These are phyloP conservation scores for Aplodontia rufa DNA, from an alignment of 2,113 vertebrate species.

Conservation along the genomic window DNA sequence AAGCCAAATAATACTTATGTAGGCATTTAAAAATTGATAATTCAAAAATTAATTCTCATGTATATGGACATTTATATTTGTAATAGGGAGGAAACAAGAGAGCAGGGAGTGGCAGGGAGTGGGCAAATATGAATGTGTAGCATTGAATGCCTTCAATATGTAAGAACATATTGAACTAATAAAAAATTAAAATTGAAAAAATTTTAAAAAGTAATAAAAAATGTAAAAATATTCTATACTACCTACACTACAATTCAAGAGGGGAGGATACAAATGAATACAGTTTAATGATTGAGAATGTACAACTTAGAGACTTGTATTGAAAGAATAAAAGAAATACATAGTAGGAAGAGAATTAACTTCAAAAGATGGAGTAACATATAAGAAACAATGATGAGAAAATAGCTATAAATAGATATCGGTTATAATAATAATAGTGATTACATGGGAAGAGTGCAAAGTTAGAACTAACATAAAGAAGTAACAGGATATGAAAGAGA, in stretches of 20 bases:
- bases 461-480: not conserved
- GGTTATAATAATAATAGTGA: not conserved
- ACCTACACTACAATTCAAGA: not conserved
- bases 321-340: not conserved
- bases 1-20: too few relatives aligned
- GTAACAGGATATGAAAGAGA: not conserved
- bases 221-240: not conserved
- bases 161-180: too few relatives aligned
- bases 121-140: too few relatives aligned
- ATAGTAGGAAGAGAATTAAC: not conserved
- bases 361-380: not conserved
- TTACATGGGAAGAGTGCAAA: not conserved
- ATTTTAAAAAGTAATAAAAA: not conserved
- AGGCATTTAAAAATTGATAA: too few relatives aligned
- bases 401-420: not conserved
- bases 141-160: too few relatives aligned
- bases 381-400: not conserved
- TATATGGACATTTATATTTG: too few relatives aligned
- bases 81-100: too few relatives aligned
- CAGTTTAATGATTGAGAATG: not conserved
- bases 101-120: too few relatives aligned
- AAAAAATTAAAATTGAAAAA: too few relatives aligned
- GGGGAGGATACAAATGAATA: not conserved
- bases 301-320: not conserved
- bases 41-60: too few relatives aligned